phyloP scores from a whole-genome alignment of 2,888 invertebrate genomes.

The Lathronympha strigana region DNA sequence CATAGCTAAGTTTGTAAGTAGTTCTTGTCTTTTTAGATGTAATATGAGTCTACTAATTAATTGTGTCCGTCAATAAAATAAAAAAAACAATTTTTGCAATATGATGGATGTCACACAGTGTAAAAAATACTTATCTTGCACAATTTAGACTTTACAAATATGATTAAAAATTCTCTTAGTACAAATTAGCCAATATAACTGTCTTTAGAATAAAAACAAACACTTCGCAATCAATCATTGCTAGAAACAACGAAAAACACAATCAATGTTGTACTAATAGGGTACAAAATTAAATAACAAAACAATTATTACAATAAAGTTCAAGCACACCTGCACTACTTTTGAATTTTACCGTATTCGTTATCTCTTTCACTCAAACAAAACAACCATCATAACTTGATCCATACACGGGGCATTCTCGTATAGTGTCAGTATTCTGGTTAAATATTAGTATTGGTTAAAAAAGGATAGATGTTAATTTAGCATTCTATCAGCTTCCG shows the following conservation, averaged over 20 bases:
- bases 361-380: not conserved
- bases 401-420: not conserved
- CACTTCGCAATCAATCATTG: not conserved
- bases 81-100: too few relatives aligned
- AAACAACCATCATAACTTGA: not conserved
- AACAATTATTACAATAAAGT: too few relatives aligned
- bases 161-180: not conserved
- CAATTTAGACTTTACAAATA: not conserved
- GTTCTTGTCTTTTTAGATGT: too few relatives aligned
- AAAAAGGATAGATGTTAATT: not conserved
- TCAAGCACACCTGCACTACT: too few relatives aligned
- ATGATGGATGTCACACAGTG: too few relatives aligned
- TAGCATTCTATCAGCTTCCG: conserved; percentile 6
- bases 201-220: not conserved
- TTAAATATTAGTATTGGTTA: not conserved
- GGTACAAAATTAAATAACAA: too few relatives aligned
- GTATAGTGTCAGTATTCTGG: too few relatives aligned
- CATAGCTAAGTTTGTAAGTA: conserved; percentile 49
- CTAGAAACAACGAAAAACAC: too few relatives aligned
- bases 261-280: too few relatives aligned
- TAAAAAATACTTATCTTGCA: too few relatives aligned
- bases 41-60: too few relatives aligned
- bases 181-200: not conserved
- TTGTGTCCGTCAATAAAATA: too few relatives aligned
- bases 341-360: not conserved